Evolutionary conservation across 2,888 invertebrate genomes (phyloP), one percentile per base, ranked within the genome.

Genomic region (Troides helena): DNA sequence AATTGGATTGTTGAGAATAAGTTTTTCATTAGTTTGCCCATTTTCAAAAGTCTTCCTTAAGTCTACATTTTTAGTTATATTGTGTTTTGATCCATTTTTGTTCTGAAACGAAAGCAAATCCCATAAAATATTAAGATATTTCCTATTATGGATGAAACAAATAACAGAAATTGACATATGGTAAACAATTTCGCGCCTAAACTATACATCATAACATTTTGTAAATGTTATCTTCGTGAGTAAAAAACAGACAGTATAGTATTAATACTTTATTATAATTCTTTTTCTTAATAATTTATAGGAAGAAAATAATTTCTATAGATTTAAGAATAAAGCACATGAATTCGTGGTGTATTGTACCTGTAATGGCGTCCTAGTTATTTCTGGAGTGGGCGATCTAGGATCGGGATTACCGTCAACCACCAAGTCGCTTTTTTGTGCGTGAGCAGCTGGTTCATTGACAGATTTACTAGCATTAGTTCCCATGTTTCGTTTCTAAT

Each of bases 321-420:
- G 1, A 36, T 1, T 14, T 30, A 39, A 23, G 30, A 30, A 30
- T 30, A 30, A 30, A 43, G 25, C 18, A 69, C 56, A 64, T 39
- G 30, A 8, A 23, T 58, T 50, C 57, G 25, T 63, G 25, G 23
- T 23, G 62, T 57, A 70, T 62, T 64, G 67, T 88, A 94, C 94
- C 87, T 94, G 92, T 75, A 95, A 84, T 59, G 94, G 94, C 64
- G 94, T 95, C 71, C 95, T 85, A 71, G 88, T 81, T 75, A 95
- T 94, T 81, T 94, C 93, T 66, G 91, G 89, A 80, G 94, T 94
- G 43, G 94, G 94, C 69, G 94, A 95, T 78, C 94, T 88, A 68
- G 94, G 94, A 86, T 95, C 95, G 70, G 85, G 74, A 78, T 82
- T 87, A 74, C 74, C 78, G 75, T 77, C 80, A 72, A 76, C 72